These are phyloP conservation scores for Arizona elegans DNA, from an alignment of 2,113 vertebrate species.

Conservation along the genomic window DNA sequence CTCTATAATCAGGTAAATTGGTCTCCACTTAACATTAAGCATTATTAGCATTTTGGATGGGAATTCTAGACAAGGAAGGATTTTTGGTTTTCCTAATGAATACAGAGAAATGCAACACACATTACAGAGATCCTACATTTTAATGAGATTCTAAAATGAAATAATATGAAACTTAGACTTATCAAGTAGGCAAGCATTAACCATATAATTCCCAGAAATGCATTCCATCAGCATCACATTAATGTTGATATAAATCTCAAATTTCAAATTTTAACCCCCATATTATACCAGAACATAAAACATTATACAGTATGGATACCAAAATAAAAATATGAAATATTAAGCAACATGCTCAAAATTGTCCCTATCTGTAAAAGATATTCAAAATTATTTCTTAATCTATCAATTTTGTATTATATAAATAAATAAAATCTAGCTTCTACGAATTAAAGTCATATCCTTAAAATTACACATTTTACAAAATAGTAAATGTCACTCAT, in stretches of 20 bases:
- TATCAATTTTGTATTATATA: neutral
- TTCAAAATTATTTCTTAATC: neutral
- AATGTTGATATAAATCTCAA: neutral
- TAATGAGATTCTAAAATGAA: neutral
- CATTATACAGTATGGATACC: neutral
- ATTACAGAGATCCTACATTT: neutral
- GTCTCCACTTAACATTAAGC: neutral
- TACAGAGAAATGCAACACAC: neutral
- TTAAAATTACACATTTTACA: neutral
- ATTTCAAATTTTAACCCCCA: neutral
- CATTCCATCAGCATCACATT: neutral
- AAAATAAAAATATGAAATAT: neutral
- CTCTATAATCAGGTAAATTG: neutral
- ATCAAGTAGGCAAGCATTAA: neutral
- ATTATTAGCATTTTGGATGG: neutral
- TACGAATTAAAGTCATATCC: neutral
- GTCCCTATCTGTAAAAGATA: neutral
- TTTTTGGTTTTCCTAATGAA: neutral
- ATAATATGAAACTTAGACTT: neutral
- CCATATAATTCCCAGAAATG: neutral
- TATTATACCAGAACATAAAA: neutral
- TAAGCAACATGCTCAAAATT: neutral
- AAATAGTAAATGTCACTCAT: neutral
- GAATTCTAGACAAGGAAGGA: neutral
- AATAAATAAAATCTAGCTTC: neutral